phyloP scores from a whole-genome alignment of 2,797 vertebrate genomes.

The Channallabes apus region DNA sequence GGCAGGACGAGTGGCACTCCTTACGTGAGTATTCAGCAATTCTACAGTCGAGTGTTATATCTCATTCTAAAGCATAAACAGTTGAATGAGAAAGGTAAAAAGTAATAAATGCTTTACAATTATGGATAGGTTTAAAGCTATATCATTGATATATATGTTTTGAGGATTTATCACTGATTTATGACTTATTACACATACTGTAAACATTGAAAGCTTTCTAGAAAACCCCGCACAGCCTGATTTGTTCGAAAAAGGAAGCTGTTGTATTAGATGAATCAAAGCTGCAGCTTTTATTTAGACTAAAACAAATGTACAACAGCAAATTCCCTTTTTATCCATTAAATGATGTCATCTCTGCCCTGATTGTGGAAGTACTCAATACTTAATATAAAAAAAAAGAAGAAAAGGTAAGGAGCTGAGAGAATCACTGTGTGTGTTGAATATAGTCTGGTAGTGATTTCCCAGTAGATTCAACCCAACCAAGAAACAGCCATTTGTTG shows the following conservation, averaged over 20 bases:
- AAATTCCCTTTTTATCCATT: background rate
- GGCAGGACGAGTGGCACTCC: slow-evolving; percentile 98
- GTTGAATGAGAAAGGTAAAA: background rate
- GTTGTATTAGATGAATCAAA: background rate
- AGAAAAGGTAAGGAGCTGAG: slow-evolving; percentile 16
- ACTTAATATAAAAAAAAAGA: background rate
- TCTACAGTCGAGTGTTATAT: background rate
- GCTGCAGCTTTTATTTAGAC: background rate
- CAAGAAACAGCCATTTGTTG: slow-evolving; percentile 44
- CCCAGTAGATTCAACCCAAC: slow-evolving; percentile 18
- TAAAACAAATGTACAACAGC: background rate
- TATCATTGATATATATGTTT: background rate
- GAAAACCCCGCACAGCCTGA: background rate
- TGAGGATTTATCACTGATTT: background rate
- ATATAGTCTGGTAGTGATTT: slow-evolving; percentile 22
- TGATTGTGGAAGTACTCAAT: background rate
- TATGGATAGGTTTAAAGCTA: background rate
- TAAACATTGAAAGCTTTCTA: background rate
- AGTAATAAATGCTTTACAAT: background rate
- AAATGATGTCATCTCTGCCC: slow-evolving; percentile 11
- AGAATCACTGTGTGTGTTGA: slow-evolving; percentile 2
- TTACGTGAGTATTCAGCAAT: slow-evolving; percentile 84
- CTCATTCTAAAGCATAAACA: background rate
- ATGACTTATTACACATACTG: background rate
- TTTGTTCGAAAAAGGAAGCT: background rate